Percentiles rank a stretch among this genome's conserved stretches.
These are phyloP conservation scores for Drosophila serrata DNA, from an alignment of 1,140 invertebrate genomes.

Conservation along the genomic window DNA sequence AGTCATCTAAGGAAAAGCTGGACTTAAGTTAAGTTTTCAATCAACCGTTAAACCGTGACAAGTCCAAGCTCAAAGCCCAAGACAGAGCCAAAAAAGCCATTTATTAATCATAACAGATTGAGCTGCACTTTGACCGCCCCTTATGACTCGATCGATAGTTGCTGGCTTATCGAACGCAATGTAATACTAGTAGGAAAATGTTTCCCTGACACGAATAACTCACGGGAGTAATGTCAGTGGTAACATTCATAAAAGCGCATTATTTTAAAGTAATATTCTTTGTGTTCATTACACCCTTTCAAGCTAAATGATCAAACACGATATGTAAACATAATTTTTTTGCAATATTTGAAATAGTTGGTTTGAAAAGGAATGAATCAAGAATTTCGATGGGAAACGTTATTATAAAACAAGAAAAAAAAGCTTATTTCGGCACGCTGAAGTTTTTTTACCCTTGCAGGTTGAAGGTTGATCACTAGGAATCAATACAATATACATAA, in stretches of 20 bases:
- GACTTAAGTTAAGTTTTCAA: not conserved
- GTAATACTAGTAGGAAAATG: conserved; percentile 50
- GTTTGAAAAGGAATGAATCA: too few relatives aligned
- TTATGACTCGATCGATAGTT: conserved; percentile 14
- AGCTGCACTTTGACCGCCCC: conserved; percentile 56
- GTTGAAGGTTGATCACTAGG: too few relatives aligned
- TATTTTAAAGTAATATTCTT: not conserved
- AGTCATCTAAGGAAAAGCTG: conserved; percentile 21
- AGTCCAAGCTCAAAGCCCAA: not conserved
- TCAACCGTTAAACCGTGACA: conserved; percentile 1
- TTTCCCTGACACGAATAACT: conserved; percentile 5
- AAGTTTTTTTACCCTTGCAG: too few relatives aligned
- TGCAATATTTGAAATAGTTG: not conserved
- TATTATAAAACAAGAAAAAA: too few relatives aligned
- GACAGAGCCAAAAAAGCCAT: conserved; percentile 19
- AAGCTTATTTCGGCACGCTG: too few relatives aligned
- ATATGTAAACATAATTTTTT: too few relatives aligned
- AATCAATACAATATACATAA: too few relatives aligned
- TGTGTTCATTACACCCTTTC: too few relatives aligned
- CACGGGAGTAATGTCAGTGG: not conserved
- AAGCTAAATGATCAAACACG: not conserved
- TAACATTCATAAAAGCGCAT: not conserved
- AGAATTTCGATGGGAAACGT: not conserved
- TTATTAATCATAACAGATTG: conserved; percentile 60
- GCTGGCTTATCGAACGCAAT: conserved; percentile 48